Conservation (phyloP, 2,797 vertebrate species). For the Anableps anableps region DNA sequence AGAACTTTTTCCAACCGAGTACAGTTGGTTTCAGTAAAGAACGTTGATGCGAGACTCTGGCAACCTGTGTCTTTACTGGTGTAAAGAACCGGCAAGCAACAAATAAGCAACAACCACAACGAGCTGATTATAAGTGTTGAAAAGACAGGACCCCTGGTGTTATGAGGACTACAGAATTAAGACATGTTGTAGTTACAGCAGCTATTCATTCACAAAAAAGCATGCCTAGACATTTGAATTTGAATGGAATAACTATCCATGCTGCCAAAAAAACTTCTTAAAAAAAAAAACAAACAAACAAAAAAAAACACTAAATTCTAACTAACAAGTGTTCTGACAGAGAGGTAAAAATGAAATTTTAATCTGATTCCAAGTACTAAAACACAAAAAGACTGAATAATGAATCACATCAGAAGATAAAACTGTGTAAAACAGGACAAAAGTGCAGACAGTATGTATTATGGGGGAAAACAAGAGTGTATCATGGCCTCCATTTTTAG, state of each 20-base stretch:
- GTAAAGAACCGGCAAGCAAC: background rate
- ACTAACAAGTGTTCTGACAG: background rate
- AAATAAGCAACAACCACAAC: background rate
- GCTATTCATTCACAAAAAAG: background rate
- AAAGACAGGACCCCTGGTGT: background rate
- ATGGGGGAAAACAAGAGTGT: constrained; percentile 3
- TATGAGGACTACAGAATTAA: background rate
- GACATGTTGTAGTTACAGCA: background rate
- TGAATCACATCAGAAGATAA: background rate
- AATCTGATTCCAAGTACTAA: constrained; percentile 37
- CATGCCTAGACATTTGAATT: background rate
- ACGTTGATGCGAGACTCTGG: background rate
- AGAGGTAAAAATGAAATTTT: background rate
- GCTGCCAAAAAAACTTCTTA: too few relatives aligned
- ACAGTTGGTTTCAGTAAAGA: background rate
- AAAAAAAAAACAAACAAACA: too few relatives aligned
- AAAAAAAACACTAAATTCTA: background rate
- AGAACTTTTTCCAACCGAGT: background rate
- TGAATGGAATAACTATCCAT: background rate
- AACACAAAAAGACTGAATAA: constrained; percentile 17
- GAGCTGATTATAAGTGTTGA: background rate
- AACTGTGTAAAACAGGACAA: constrained; percentile 12
- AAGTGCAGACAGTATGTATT: constrained; percentile 1
- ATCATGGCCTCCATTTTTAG: constrained; percentile 23
- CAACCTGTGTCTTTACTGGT: background rate